A percentile compares a stretch with the other conserved stretches of the same genome.
These are phyloP conservation scores for Acanthurus lineatus DNA, from an alignment of 2,797 vertebrate species.

Conservation along the genomic window DNA sequence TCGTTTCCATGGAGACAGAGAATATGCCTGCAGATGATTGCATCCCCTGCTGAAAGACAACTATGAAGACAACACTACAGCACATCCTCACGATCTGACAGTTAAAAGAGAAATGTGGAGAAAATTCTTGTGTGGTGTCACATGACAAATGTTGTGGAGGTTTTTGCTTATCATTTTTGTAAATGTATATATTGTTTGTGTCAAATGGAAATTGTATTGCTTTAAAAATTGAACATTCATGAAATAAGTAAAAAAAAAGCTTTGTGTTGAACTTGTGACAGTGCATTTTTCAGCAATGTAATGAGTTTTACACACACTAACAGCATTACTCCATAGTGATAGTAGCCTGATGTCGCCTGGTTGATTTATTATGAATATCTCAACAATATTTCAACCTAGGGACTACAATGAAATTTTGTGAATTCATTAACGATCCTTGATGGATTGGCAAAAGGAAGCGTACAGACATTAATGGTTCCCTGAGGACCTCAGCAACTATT, in stretches of 20 bases:
- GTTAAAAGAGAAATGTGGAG: slow-evolving; percentile 10
- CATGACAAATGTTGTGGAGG: not conserved
- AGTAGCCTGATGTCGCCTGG: too few species aligned
- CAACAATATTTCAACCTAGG: too few species aligned
- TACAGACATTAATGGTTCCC: too few species aligned
- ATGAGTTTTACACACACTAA: not conserved
- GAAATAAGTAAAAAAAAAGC: not conserved
- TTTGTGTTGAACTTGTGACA: not conserved
- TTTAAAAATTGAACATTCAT: not conserved
- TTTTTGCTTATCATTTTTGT: not conserved
- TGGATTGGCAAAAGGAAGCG: too few species aligned
- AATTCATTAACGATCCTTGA: too few species aligned
- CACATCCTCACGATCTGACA: slow-evolving; percentile 24
- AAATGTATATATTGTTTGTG: not conserved
- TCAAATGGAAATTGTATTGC: not conserved
- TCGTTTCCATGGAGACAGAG: slow-evolving; percentile 80
- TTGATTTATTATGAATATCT: too few species aligned
- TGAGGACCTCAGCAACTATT: too few species aligned
- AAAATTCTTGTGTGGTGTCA: not conserved
- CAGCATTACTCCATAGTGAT: not conserved
- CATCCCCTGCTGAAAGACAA: slow-evolving; percentile 59
- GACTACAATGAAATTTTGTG: too few species aligned
- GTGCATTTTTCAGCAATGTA: not conserved
- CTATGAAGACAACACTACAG: slow-evolving; percentile 39
- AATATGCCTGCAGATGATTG: slow-evolving; percentile 67